Evolutionary conservation across 2,888 invertebrate species (phyloP).

Genomic region (Agrenia bidenticulata): DNA sequence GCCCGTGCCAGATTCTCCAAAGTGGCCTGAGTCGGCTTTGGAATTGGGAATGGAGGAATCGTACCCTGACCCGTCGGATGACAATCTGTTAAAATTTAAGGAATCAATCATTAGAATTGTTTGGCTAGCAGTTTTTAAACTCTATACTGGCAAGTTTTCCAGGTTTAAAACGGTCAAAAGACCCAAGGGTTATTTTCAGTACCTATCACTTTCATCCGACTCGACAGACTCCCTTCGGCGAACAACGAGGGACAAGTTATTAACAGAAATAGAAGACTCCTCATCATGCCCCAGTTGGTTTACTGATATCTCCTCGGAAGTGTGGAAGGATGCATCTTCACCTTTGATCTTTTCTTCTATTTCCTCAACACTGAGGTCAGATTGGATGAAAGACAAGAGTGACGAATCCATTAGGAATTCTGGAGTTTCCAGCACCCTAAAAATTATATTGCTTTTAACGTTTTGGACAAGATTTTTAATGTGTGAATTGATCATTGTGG

Average conservation of each 20-base stretch:
- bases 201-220: slow-evolving; percentile 1
- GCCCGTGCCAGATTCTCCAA: neutral
- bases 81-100: no score
- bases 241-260: neutral
- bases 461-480: no score
- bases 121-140: no score
- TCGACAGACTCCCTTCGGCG: no score
- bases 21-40: slow-evolving; percentile 2
- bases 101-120: no score
- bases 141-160: no score
- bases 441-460: no score
- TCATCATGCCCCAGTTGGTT: neutral
- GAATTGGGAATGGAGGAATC: neutral
- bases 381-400: slow-evolving; percentile 48
- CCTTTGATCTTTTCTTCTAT: slow-evolving; percentile 23
- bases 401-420: slow-evolving; percentile 44
- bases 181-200: no score
- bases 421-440: slow-evolving; percentile 43
- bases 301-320: neutral
- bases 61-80: no score
- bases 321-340: neutral
- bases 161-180: no score
- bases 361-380: slow-evolving; percentile 39
- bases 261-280: neutral
- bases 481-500: no score